phyloP scores from a whole-genome alignment of 1,140 invertebrate genomes.

The Drosophila virilis region DNA sequence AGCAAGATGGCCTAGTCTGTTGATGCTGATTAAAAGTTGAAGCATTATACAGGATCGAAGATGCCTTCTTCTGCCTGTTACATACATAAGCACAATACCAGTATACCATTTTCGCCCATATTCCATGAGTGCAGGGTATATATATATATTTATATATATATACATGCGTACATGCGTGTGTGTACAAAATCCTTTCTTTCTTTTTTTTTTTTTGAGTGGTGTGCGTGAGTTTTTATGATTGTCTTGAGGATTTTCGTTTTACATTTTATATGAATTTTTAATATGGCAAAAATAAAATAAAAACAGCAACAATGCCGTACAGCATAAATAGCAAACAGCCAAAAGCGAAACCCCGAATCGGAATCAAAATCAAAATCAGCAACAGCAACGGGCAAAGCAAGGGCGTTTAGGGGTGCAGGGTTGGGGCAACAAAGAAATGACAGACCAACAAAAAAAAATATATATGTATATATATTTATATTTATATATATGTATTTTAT shows the following conservation, averaged over 20 bases:
- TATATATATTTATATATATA: conserved; percentile 2
- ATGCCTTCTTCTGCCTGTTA: too few relatives aligned
- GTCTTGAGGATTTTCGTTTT: conserved; percentile 83
- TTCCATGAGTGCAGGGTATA: background rate
- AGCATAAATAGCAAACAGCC: conserved; percentile 74
- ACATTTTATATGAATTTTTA: conserved; percentile 81
- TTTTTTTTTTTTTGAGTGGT: too few relatives aligned
- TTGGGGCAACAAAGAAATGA: conserved; percentile 26
- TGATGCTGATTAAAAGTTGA: too few relatives aligned
- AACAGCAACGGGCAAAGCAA: conserved; percentile 24
- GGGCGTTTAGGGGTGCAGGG: background rate
- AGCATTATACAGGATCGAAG: too few relatives aligned
- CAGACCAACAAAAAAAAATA: conserved; percentile 16
- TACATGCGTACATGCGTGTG: conserved; percentile 3
- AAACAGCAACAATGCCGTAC: conserved; percentile 22
- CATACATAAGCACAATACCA: too few relatives aligned
- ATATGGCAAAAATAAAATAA: conserved; percentile 65
- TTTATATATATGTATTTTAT: conserved; percentile 3
- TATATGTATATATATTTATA: background rate
- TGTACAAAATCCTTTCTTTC: background rate
- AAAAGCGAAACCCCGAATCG: conserved; percentile 64
- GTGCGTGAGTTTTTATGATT: conserved; percentile 66
- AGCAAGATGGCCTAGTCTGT: too few relatives aligned
- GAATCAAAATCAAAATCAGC: conserved; percentile 66
- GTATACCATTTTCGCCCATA: too few relatives aligned